These are phyloP conservation scores for Drosophila infuscata DNA, from an alignment of 2,888 invertebrate species.

Conservation along the genomic window DNA sequence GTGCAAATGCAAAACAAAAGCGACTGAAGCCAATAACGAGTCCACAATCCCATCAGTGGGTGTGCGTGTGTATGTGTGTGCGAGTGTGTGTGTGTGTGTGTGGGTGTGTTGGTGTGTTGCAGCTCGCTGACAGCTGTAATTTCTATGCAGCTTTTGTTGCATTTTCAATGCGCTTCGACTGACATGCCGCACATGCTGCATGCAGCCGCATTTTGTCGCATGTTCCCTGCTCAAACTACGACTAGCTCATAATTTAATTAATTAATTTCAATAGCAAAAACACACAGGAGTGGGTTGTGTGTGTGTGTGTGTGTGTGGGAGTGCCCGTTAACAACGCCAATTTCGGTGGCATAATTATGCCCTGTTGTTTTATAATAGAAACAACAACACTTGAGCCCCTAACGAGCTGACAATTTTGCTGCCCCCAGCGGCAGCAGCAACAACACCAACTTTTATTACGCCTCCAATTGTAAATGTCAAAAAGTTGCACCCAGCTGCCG, in stretches of 20 bases:
- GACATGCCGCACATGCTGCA: constrained; percentile 32
- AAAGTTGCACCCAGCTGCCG: constrained; percentile 52
- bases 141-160: constrained; percentile 70
- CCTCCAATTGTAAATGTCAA: constrained; percentile 68
- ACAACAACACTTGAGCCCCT: constrained; percentile 51
- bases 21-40: constrained; percentile 42
- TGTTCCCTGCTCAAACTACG: constrained; percentile 17
- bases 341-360: constrained; percentile 64
- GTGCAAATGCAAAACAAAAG: constrained; percentile 75
- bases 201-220: constrained; percentile 10
- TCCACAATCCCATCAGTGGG: constrained; percentile 19
- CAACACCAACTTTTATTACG: constrained; percentile 46
- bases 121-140: constrained; percentile 63
- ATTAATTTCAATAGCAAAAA: constrained; percentile 67
- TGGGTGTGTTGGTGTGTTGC: constrained; percentile 4
- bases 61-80: too few relatives aligned
- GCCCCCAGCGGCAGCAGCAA: constrained; percentile 23
- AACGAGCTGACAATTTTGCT: constrained; percentile 73
- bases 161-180: constrained; percentile 49
- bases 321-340: constrained; percentile 31
- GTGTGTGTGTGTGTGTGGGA: constrained; percentile 1
- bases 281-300: neutral
- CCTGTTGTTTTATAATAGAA: constrained; percentile 64
- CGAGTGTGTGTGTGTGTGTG: constrained; percentile 10
- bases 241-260: constrained; percentile 75